phyloP scores from a whole-genome alignment of 2,113 vertebrate genomes.

The Crotalus horridus region DNA sequence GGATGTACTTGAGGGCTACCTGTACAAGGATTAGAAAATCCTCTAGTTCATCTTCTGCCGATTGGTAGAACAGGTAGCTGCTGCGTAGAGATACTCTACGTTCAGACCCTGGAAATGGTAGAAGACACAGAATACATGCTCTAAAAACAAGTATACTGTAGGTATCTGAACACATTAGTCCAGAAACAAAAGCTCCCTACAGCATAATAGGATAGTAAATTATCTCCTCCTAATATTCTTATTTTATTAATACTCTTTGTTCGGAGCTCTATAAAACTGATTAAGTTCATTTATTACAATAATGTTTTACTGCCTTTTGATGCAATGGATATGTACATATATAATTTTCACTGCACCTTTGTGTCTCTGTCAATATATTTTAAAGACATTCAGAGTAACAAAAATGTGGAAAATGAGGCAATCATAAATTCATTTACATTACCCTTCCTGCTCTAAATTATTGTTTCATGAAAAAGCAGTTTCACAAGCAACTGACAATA shows the following conservation, averaged over 20 bases:
- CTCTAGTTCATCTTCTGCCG: not conserved
- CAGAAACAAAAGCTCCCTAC: not conserved
- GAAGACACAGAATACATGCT: not conserved
- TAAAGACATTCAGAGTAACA: constrained; percentile 48
- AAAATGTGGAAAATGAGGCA: constrained; percentile 21
- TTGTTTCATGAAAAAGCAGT: not conserved
- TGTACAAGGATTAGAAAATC: not conserved
- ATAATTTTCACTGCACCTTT: constrained; percentile 44
- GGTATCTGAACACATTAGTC: not conserved
- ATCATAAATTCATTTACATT: constrained; percentile 31
- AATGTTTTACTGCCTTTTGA: constrained; percentile 34
- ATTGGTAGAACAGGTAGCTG: not conserved
- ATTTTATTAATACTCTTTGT: constrained; percentile 54
- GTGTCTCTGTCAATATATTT: constrained; percentile 8
- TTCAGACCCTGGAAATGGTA: not conserved
- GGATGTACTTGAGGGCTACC: too few relatives aligned
- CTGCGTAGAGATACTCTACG: not conserved
- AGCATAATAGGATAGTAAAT: constrained; percentile 22
- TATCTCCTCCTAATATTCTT: constrained; percentile 44
- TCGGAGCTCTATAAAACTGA: constrained; percentile 24
- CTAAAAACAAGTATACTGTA: not conserved
- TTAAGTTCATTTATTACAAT: constrained; percentile 5
- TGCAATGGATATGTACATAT: constrained; percentile 41
- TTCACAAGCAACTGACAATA: constrained; percentile 13
- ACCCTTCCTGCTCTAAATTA: constrained; percentile 26